These are phyloP conservation scores for Pasiphila rectangulata DNA, from an alignment of 2,888 invertebrate genomes.

Conservation along the genomic window DNA sequence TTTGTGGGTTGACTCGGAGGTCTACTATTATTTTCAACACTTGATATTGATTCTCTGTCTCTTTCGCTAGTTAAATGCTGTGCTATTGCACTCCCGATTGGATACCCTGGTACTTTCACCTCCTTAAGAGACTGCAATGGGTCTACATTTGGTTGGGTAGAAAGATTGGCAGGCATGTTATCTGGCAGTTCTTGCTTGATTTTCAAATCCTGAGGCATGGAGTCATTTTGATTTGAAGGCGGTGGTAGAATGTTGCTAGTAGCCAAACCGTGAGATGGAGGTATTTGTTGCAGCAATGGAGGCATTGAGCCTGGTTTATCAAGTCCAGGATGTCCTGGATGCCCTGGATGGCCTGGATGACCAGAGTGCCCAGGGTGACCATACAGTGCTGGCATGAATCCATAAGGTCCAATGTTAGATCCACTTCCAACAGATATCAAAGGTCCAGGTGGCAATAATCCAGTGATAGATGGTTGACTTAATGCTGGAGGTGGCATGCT, in stretches of 20 bases:
- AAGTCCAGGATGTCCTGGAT: constrained; percentile 62
- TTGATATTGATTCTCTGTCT: constrained; percentile 72
- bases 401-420: constrained; percentile 81
- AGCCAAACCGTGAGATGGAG: constrained; percentile 58
- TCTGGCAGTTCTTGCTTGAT: constrained; percentile 80
- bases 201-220: constrained; percentile 77
- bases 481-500: constrained; percentile 71
- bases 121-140: constrained; percentile 89
- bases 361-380: constrained; percentile 61
- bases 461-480: constrained; percentile 79
- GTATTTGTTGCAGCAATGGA: constrained; percentile 66
- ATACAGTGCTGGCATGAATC: constrained; percentile 80
- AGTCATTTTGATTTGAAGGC: constrained; percentile 62
- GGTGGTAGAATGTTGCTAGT: constrained; percentile 56
- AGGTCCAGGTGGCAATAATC: constrained; percentile 80
- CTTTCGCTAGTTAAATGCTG: constrained; percentile 74
- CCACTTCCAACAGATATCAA: constrained; percentile 82
- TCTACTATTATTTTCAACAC: constrained; percentile 71
- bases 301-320: constrained; percentile 68
- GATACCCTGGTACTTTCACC: constrained; percentile 88
- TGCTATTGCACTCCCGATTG: constrained; percentile 78
- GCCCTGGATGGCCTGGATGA: constrained; percentile 59
- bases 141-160: constrained; percentile 81
- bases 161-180: constrained; percentile 72
- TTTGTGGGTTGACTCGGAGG: constrained; percentile 75